Evolutionary conservation across 2,113 vertebrate genomes (phyloP).

Genomic region (Raja brachyura): DNA sequence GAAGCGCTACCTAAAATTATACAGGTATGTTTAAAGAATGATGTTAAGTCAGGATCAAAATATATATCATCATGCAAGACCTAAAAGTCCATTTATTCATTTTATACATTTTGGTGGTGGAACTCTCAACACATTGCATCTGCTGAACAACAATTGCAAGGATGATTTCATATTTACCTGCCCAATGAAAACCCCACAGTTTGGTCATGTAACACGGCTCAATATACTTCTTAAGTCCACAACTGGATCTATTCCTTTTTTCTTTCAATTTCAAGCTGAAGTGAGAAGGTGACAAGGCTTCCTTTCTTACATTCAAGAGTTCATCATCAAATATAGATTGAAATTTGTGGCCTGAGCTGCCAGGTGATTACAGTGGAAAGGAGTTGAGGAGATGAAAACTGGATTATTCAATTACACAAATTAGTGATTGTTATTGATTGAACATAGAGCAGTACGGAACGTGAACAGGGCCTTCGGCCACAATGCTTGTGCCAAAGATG

Average conservation of each 20-base stretch:
- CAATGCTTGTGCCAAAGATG: no score
- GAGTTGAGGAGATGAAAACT: neutral
- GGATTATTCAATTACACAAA: neutral
- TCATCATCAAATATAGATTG: neutral
- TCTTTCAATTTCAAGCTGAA: neutral
- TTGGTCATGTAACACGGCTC: neutral
- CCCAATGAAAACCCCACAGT: neutral
- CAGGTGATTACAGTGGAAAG: neutral
- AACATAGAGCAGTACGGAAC: no score
- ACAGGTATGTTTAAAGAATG: slow-evolving; percentile 63
- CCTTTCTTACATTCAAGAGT: neutral
- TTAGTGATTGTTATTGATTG: no score
- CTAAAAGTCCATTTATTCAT: neutral
- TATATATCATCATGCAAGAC: neutral
- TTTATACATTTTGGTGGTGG: neutral
- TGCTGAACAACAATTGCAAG: neutral
- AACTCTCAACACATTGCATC: neutral
- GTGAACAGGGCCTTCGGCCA: no score
- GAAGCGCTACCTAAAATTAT: slow-evolving; percentile 87
- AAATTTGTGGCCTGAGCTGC: neutral
- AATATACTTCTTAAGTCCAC: neutral
- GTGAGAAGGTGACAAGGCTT: neutral
- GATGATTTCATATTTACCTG: neutral
- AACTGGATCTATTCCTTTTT: neutral
- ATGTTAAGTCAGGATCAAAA: neutral